Evolutionary conservation across 2,797 vertebrate species (phyloP), one percentile per base, ranked within the genome.

Genomic region (Okamejei kenojei): DNA sequence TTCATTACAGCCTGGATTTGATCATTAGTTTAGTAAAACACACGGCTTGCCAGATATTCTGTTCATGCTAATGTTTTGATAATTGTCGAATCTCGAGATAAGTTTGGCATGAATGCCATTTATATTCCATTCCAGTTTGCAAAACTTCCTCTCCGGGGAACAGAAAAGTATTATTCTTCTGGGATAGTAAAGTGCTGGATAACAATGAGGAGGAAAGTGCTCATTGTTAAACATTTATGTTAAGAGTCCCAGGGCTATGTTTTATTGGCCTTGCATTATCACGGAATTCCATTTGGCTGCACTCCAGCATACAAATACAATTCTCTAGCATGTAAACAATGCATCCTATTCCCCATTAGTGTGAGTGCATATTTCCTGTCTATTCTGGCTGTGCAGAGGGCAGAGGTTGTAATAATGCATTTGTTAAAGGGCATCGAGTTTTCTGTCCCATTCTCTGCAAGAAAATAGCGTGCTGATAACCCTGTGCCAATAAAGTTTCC

Each of bases 191-290:
- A 88, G 61, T 88, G n/a, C 5, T 88, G 61, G 29, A 17, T 88
- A 68, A 88, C 84, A 88, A 68, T 88, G 84, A 88, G 68, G 61
- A 88, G 84, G 84, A 88, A 88, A 88, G 61, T 88, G 84, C 63
- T 88, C n/a, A 88, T 88, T 88, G 84, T 88, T 68, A 35, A 88
- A 88, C 84, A 88, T 88, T 88, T 65, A 68, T 88, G 61, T 88
- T 88, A 88, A 35, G 21, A 88, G 61, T 88, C 65, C 84, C 84
- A 65, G 63, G 61, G 21, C n/a, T 32, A 65, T 32, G 17, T 68
- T 88, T 88, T 88, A 88, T 68, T 88, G 84, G 61, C 84, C 82
- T 68, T 68, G n/a, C n/a, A 23, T 63, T 88, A 68, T 68, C n/a
- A 29, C 63, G 7, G 17, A 88, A 23, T n/a, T 35, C n/a, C 8